Evolutionary conservation across 1,140 invertebrate genomes (phyloP).

Genomic region (Drosophila gunungcola): DNA sequence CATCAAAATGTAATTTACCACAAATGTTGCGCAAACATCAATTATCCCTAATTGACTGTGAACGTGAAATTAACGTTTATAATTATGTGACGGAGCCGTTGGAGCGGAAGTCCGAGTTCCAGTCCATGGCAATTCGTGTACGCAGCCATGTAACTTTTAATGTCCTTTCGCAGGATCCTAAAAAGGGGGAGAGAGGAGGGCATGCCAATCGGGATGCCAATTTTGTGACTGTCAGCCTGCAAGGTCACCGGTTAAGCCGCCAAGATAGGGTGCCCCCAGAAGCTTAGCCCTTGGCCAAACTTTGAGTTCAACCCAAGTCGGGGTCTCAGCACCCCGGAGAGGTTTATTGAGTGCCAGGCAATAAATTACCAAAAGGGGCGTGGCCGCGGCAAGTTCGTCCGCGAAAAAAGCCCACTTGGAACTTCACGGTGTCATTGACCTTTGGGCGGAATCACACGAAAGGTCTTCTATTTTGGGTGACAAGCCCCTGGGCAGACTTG

Average conservation of each 20-base stretch:
- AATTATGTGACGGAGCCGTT: constrained; percentile 74
- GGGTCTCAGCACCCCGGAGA: constrained; percentile 22
- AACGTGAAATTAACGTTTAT: constrained; percentile 83
- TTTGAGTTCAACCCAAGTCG: constrained; percentile 13
- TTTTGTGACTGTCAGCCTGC: constrained; percentile 2
- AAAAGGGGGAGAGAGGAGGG: not conserved
- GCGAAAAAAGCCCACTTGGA: constrained; percentile 20
- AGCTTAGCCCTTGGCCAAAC: constrained; percentile 27
- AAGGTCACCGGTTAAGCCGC: constrained; percentile 11
- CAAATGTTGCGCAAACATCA: constrained; percentile 82
- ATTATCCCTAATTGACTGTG: constrained; percentile 83
- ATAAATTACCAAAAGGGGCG: constrained; percentile 72
- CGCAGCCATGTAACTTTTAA: constrained; percentile 41
- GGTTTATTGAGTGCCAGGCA: constrained; percentile 67
- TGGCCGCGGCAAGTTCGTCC: constrained; percentile 56
- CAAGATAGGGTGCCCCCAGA: constrained; percentile 7
- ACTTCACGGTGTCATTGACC: constrained; percentile 56
- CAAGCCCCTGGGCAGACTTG: constrained; percentile 24
- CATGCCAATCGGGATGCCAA: constrained; percentile 1
- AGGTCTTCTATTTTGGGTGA: constrained; percentile 14
- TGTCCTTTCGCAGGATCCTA: constrained; percentile 19
- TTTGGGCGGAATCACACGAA: constrained; percentile 30
- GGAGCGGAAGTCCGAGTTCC: constrained; percentile 49
- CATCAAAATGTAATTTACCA: constrained; percentile 83
- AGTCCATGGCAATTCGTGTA: constrained; percentile 21